These are phyloP conservation scores for Meteorus cinctellus DNA, from an alignment of 2,888 invertebrate species.

Conservation along the genomic window DNA sequence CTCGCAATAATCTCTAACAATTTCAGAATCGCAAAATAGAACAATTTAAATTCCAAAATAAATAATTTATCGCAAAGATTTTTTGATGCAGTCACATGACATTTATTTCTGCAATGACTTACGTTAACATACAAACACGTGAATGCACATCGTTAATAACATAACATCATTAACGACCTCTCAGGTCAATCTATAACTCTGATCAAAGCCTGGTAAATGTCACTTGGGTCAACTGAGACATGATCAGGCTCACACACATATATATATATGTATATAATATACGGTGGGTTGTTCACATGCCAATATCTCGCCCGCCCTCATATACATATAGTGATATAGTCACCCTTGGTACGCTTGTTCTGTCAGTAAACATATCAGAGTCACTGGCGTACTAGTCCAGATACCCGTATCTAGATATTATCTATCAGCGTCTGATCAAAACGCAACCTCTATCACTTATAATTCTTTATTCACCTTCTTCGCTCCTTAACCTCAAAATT, in stretches of 20 bases:
- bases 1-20: too few species aligned
- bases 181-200: conserved; percentile 57
- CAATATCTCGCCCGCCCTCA: conserved; percentile 7
- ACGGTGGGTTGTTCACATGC: neutral
- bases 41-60: too few species aligned
- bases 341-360: neutral
- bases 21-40: too few species aligned
- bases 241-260: neutral
- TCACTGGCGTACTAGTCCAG: neutral
- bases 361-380: neutral
- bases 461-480: too few species aligned
- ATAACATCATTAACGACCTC: conserved; percentile 54
- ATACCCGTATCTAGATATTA: neutral
- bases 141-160: conserved; percentile 50
- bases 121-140: neutral
- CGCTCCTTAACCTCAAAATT: too few species aligned
- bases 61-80: neutral
- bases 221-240: conserved; percentile 51
- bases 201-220: conserved; percentile 58
- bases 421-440: neutral
- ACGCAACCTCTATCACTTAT: neutral
- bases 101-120: conserved; percentile 3
- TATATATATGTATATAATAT: neutral
- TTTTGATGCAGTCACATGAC: neutral
- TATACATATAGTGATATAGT: conserved; percentile 1